Evolutionary conservation across 2,113 vertebrate genomes (phyloP), one percentile per base, ranked within the genome.

Genomic region (Paraplagusia blochii): DNA sequence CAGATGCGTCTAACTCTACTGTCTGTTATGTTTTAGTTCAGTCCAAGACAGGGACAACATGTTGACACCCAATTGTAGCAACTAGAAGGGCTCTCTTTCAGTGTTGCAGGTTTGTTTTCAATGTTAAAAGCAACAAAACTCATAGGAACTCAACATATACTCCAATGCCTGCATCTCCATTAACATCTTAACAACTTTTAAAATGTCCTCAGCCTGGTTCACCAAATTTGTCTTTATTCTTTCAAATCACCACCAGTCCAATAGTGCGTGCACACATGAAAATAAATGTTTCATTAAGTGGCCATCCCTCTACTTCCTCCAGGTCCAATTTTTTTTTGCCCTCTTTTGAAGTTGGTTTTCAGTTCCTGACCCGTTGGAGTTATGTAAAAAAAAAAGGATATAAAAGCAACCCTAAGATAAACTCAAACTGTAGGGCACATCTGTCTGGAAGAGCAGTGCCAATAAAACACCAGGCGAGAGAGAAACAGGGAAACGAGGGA

Each of bases 351-450:
- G 72, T 72, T 52, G 66, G 39, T 45, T 54, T 39, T 54, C 46
- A 63, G 58, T 57, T 65, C 44, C 53, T 64, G 53, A 65, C 64
- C 71, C 58, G 66, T 65, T 69, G 67, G 71, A 63, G 74, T 74
- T 77, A 81, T 63, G 50, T 61, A 35, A 63, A 55, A 40, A 35
- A 63, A 55, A 40, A 48, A 67, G 22, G 22, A 29, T 71, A 82
- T 80, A 80, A 79, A 75, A 81, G 72, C 75, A 67, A 79, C 73
- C 53, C 69, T 79, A 84, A 82, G 72, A 77, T 80, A 74, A 82
- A 79, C 74, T 77, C 44, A 46, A 56, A 64, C 58, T 78, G 65
- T 61, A 58, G 51, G 64, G 43, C 69, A 74, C 81, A 81, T 80
- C 78, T 81, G 81, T 71, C 68, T 48, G 43, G 38, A 43, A 63